Conservation (phyloP, 2,888 invertebrate species). For the Thymelicus lineola region DNA sequence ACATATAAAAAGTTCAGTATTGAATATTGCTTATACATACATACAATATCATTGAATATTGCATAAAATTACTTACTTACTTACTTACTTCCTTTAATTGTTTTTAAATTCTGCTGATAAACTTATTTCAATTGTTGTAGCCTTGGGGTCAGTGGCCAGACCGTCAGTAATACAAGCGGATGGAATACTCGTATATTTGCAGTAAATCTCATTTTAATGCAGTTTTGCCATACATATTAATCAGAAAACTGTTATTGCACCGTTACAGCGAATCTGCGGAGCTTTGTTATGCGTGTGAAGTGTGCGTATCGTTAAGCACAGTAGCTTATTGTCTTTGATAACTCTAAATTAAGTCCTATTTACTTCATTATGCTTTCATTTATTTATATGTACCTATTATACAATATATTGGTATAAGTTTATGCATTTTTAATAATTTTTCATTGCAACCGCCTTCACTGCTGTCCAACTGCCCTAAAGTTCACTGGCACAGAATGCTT, state of each 20-base stretch:
- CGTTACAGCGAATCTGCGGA: slow-evolving; percentile 7
- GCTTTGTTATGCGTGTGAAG: background rate
- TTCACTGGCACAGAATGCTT: too few relatives aligned
- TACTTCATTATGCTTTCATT: too few relatives aligned
- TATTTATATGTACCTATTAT: too few relatives aligned
- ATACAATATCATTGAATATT: background rate
- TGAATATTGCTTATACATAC: too few relatives aligned
- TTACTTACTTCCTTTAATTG: background rate
- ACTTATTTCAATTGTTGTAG: slow-evolving; percentile 8
- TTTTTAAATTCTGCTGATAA: slow-evolving; percentile 16
- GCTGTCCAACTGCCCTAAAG: too few relatives aligned
- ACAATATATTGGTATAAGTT: too few relatives aligned
- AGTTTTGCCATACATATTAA: slow-evolving; percentile 27
- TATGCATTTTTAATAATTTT: too few relatives aligned
- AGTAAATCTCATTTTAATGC: slow-evolving; percentile 21
- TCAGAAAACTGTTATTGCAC: slow-evolving; percentile 25
- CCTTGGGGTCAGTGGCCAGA: slow-evolving; percentile 14
- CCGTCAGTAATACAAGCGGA: slow-evolving; percentile 12
- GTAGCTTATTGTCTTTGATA: too few relatives aligned
- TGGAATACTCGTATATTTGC: slow-evolving; percentile 18
- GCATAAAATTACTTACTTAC: background rate
- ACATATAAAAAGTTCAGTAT: too few relatives aligned
- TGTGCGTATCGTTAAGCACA: background rate
- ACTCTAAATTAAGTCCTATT: too few relatives aligned
- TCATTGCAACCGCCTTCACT: too few relatives aligned